Evolutionary conservation across 2,888 invertebrate genomes (phyloP), one percentile per base, ranked within the genome.

Genomic region (Baronia brevicornis): DNA sequence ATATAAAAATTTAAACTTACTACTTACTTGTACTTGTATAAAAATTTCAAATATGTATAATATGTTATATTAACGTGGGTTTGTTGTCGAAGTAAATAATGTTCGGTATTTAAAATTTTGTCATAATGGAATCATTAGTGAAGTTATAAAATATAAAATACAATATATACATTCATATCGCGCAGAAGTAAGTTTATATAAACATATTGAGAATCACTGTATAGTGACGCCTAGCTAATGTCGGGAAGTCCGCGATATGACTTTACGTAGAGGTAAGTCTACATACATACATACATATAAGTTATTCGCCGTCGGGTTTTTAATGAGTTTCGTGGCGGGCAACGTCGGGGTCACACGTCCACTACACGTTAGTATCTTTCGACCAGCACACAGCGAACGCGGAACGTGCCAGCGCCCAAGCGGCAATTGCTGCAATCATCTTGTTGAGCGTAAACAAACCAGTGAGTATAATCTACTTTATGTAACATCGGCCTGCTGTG

Each of bases 371-470:
- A 36, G 46, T 44, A 49, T 48, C 51, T 51, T 56, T 46, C 47
- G 48, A 38, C 42, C 40, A 40, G 38, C 46, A 43, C 42, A 46
- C 46, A 48, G 46, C 53, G 59, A 48, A 65, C 61, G 54, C 60
- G 69, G 77, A 78, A 73, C 75, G 79, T 75, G 78, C 71, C 70
- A 64, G 70, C 70, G 61, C 52, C 56, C 57, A 58, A 63, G 54
- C 47, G 52, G 54, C 57, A 74, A 79, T 77, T 79, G 73, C 54
- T 62, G 71, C 78, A 82, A 84, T 82, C 80, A 80, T 82, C 79
- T 70, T 57, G 69, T 80, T 82, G 74, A 77, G 69, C 65, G 64
- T 75, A 82, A 82, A 80, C 79, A 82, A 82, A 79, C 70, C 58
- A 60, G 82, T 84, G 71, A 79, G 82, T 79, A 63, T 56, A 43